Percentiles rank a stretch among this genome's conserved stretches.
phyloP scores from a whole-genome alignment of 2,888 invertebrate genomes.

The Lasius platythorax region DNA sequence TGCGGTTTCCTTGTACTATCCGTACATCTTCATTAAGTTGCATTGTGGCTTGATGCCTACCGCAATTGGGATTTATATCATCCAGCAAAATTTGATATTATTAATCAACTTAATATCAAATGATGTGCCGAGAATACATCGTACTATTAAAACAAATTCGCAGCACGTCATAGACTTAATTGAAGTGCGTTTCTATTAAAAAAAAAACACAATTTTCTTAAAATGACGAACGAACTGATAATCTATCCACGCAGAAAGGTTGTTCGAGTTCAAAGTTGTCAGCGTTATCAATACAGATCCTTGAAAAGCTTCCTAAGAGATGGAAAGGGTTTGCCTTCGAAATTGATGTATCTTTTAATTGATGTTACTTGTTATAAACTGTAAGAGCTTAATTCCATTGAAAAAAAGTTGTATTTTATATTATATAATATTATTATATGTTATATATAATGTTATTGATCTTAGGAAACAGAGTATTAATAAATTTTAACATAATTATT shows the following conservation, averaged over 20 bases:
- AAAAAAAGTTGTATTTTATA: neutral
- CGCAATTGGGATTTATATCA: slow-evolving; percentile 65
- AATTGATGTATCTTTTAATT: slow-evolving; percentile 76
- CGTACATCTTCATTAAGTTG: slow-evolving; percentile 73
- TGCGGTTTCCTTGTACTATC: slow-evolving; percentile 67
- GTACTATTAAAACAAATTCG: neutral
- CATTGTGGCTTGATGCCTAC: slow-evolving; percentile 60
- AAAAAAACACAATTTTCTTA: neutral
- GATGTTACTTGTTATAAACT: neutral
- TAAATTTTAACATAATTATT: slow-evolving; percentile 2
- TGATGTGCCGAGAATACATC: slow-evolving; percentile 17
- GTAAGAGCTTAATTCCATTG: neutral
- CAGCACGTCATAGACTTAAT: neutral
- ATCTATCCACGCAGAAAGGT: slow-evolving; percentile 13
- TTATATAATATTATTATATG: neutral
- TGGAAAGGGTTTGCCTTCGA: slow-evolving; percentile 73
- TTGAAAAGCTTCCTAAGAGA: slow-evolving; percentile 56
- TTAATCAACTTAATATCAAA: slow-evolving; percentile 50
- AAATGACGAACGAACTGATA: slow-evolving; percentile 32
- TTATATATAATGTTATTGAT: neutral
- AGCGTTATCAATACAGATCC: slow-evolving; percentile 34
- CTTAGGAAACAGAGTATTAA: neutral
- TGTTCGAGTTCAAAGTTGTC: slow-evolving; percentile 29
- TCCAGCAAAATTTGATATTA: slow-evolving; percentile 60
- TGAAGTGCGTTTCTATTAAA: neutral